These are phyloP conservation scores for Drosophila siamana DNA, from an alignment of 2,888 invertebrate genomes.

Conservation along the genomic window DNA sequence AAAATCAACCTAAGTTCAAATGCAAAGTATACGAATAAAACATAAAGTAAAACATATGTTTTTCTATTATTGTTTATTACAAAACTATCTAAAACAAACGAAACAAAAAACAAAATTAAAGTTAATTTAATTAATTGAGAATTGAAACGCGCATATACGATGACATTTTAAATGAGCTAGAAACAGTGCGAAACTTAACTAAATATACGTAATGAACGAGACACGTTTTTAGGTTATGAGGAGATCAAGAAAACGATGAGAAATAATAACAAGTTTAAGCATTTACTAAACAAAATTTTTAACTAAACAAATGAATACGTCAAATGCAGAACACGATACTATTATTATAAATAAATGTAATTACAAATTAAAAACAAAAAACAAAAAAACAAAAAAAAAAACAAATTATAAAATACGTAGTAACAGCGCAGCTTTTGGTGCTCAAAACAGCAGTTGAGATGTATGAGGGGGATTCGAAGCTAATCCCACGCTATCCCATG, in stretches of 20 bases:
- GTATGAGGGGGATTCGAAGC: conserved; percentile 38
- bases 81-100: conserved; percentile 44
- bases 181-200: conserved; percentile 59
- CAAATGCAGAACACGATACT: conserved; percentile 59
- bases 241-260: conserved; percentile 40
- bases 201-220: conserved; percentile 70
- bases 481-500: conserved; percentile 43
- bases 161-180: conserved; percentile 80
- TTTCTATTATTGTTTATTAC: conserved; percentile 72
- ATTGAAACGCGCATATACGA: conserved; percentile 82
- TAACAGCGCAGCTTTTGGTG: conserved; percentile 68
- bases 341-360: conserved; percentile 64
- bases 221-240: conserved; percentile 50
- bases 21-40: conserved; percentile 85
- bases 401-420: conserved; percentile 47
- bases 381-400: conserved; percentile 17
- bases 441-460: conserved; percentile 54
- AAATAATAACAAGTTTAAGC: conserved; percentile 66
- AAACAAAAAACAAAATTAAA: conserved; percentile 56
- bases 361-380: conserved; percentile 46
- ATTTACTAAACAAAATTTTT: conserved; percentile 72
- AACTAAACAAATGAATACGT: conserved; percentile 55
- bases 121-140: conserved; percentile 76
- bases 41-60: conserved; percentile 68
- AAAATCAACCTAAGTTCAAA: conserved; percentile 85